Evolutionary conservation across 30 jellyfish, hydroid and myxozoan genomes (phyloP), one percentile per base, ranked within the genome.

Genomic region (Aurelia sp.): DNA sequence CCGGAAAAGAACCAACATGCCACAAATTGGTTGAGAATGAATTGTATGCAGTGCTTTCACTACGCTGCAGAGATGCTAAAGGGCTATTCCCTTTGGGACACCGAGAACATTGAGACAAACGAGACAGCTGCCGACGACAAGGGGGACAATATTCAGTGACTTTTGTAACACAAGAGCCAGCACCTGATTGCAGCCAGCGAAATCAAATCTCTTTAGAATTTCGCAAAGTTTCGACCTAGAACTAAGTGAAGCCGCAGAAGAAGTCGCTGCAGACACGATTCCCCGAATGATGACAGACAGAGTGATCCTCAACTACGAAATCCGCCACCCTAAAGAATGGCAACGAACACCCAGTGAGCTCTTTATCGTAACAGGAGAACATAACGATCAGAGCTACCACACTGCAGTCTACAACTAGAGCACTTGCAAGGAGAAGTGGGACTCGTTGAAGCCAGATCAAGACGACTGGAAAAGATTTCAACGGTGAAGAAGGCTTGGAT

Each of bases 361-460:
- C 16, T 69, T 69, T 68, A 21, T 69, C 61, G 61, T 60, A 22
- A 19, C 13, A 10, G 80, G 80, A 21, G 19, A 27, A 1, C 27
- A 20, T 68, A 69, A 69, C 61, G 23, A 12, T 3, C 3, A 0
- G 2, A 19, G n/a, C 27, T 69, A 69, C 61, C 67, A 69, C 80
- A 69, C 17, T 19, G 80, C 61, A 20, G 80, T 33, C 62, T 69
- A 20, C 37, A 15, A 20, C 13, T 17, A 0, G 19, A 69, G 23
- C 23, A 35, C 40, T 40, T 69, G 62, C 22, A 40, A 69, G 19
- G n/a, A 27, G 17, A 69, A 73, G 13, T 73, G 85, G 85, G 60
- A 17, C 12, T 22, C 17, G 37, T 47, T 48, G 78, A 2, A 48
- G n/a, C 51, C 73, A 55, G 51, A 76, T 11, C 77, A 73, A 9